Base-by-base conservation (phyloP, 1,140 invertebrate genomes). In the Heliconius congener region DNA sequence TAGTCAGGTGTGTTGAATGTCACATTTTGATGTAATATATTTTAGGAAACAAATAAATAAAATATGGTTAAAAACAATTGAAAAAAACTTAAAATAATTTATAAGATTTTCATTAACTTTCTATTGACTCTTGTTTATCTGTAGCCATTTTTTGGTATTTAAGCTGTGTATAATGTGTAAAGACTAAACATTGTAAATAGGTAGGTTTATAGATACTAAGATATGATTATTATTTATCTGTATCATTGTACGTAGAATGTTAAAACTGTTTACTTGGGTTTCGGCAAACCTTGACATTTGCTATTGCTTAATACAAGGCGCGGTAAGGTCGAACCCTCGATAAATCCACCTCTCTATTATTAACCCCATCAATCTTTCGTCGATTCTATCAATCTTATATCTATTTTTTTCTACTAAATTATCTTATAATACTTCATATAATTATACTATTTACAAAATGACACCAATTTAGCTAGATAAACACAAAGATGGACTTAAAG, bases 1-100 rank as follows among this genome's bases (percentile, higher is more conserved):
- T 95, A 8, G 95, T 97, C 8, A 94, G 95, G 93, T 93, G 4
- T 80, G 74, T 23, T 60, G 13, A 0, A 13, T 30, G 13, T 27
- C 4, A 66, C 30, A 57, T 57, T n/a, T 57, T 23, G 2, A 60
- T 52, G 39, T 11, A 42, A 11, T 9, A 42, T 42, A 42, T 42
- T 42, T 42, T 42, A 13, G 39, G 11, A 42, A 42, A 42, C 9
- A 42, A 42, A 42, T 42, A 42, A 42, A 42, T 42, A 11, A 42
- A 11, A 42, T 42, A 42, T 42, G 8, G 9, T 42, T 42, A 42
- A 42, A 42, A 42, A 11, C 1, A 9, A 42, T 42, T 34, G 0
- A 6, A 34, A 34, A 34, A 34, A 34, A 37, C 34, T 8, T 37
- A 37, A 8, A 37, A 37, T 11, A 13, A 42, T 13, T 42, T 42